These are phyloP conservation scores for Leptatherina wallacei DNA, from an alignment of 2,797 vertebrate genomes.

Conservation along the genomic window DNA sequence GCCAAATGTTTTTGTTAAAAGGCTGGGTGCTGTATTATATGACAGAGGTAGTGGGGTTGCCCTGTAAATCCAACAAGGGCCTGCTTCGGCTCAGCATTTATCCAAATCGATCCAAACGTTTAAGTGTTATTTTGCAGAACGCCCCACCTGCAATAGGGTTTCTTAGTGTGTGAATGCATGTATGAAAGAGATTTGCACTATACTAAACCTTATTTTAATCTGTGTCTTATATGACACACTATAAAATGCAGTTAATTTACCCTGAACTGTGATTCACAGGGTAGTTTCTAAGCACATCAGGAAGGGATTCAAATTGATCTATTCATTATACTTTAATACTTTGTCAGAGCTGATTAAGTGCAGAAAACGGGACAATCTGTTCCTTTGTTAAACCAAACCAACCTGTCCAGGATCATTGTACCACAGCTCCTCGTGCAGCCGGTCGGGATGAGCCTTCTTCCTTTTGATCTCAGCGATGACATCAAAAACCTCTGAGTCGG, in stretches of 20 bases:
- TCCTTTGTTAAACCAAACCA: background rate
- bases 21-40: too few relatives aligned
- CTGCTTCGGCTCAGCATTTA: too few relatives aligned
- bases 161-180: too few relatives aligned
- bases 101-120: too few relatives aligned
- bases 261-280: background rate
- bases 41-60: too few relatives aligned
- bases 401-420: slow-evolving; percentile 99
- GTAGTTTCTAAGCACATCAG: background rate
- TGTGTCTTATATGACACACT: too few relatives aligned
- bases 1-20: too few relatives aligned
- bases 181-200: too few relatives aligned
- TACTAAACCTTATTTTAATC: too few relatives aligned
- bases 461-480: slow-evolving; percentile 98
- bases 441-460: slow-evolving; percentile 97
- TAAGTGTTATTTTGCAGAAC: too few relatives aligned
- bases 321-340: background rate
- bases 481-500: slow-evolving; percentile 95
- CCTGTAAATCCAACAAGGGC: too few relatives aligned
- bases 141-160: too few relatives aligned
- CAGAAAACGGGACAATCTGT: background rate
- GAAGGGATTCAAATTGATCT: background rate
- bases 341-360: background rate
- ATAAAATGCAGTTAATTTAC: background rate
- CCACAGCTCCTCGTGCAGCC: slow-evolving; percentile 97